Base-by-base conservation (phyloP, 2,797 vertebrate species). In the Myotis myotis region DNA sequence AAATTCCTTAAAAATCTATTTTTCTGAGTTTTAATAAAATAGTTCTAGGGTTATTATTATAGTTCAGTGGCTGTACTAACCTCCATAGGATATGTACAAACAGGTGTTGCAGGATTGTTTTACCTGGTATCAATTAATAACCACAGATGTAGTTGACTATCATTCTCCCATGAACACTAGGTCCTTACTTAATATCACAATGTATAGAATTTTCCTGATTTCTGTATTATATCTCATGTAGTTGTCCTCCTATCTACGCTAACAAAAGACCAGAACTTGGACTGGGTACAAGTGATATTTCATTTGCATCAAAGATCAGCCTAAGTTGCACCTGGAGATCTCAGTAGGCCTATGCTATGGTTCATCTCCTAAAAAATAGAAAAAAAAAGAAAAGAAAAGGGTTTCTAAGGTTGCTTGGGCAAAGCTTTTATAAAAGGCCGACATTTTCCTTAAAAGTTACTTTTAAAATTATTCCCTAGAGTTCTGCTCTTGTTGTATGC, bases 391-490 rank as follows among this genome's bases (percentile, higher is more conserved):
- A 51, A 49, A 49, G 13, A 49, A 49, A 87, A 70, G 23, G 22
- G 49, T 84, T 87, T 81, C 62, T 66, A 51, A 25, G 68, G 15
- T 75, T 47, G 17, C 30, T n/a, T 79, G n/a, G 64, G 28, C 23
- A 60, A 80, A 91, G 23, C 60, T 89, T 95, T 82, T 87, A 68
- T 84, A 79, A 92, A 93, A 89, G 60, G 60, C 15, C 36, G 41
- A 70, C 4, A 6, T 92, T 90, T 91, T 38, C 44, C 83, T 57
- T 83, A 71, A 82, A 82, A 79, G 81, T 84, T 90, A 60, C 44
- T 90, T 92, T 85, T 88, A 57, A 53, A 88, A 76, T 66, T 83
- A 64, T 91, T 49, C 30, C 62, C 53, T 85, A 25, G 53, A 88
- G 47, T 72, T 96, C 80, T 93, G 41, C 30, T 72, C 30, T 90